Evolutionary conservation across 2,113 vertebrate genomes (phyloP).

Genomic region (Boleophthalmus pectinirostris): DNA sequence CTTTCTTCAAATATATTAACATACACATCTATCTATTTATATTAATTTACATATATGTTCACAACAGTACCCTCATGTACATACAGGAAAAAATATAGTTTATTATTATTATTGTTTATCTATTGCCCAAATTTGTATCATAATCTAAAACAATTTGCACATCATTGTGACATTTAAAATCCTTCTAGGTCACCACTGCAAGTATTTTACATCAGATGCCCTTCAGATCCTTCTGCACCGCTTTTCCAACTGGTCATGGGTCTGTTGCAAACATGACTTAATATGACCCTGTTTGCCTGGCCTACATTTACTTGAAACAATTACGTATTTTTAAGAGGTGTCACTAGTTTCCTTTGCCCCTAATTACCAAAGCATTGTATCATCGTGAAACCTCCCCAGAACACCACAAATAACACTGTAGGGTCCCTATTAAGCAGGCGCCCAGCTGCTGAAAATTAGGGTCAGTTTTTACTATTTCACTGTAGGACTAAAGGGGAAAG

Average conservation of each 20-base stretch:
- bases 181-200: no score
- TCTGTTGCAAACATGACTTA: not conserved
- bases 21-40: no score
- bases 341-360: constrained; percentile 67
- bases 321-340: constrained; percentile 64
- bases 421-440: constrained; percentile 73
- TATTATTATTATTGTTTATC: no score
- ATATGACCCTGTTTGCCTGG: not conserved
- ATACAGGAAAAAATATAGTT: no score
- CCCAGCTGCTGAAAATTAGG: constrained; percentile 71
- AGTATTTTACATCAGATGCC: not conserved
- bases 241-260: not conserved
- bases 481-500: constrained; percentile 64
- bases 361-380: constrained; percentile 75
- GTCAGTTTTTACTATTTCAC: constrained; percentile 62
- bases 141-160: no score
- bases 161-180: not conserved
- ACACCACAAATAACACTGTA: constrained; percentile 73
- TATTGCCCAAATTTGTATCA: no score
- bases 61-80: no score
- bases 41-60: no score
- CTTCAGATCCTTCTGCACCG: not conserved
- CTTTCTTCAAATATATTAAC: no score
- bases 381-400: constrained; percentile 64
- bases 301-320: constrained; percentile 50